phyloP scores from a whole-genome alignment of 2,113 vertebrate species.

The Hypanus sabinus region DNA sequence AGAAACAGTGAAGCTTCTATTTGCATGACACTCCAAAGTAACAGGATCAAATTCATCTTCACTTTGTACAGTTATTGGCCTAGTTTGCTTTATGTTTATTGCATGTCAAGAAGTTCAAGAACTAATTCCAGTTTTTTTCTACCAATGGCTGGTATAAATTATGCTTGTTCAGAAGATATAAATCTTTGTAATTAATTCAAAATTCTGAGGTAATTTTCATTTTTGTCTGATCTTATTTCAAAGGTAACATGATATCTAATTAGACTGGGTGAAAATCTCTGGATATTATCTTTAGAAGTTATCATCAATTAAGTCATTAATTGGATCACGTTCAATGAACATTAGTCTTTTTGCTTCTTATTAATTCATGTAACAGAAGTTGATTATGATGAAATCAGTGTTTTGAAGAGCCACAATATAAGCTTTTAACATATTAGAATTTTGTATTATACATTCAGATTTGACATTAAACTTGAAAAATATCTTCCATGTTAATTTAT shows the following conservation, averaged over 20 bases:
- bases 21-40: neutral
- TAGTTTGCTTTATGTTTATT: neutral
- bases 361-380: neutral
- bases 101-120: neutral
- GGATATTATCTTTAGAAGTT: neutral
- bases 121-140: neutral
- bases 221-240: constrained; percentile 12
- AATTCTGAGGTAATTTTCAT: constrained; percentile 22
- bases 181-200: constrained; percentile 6
- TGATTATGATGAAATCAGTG: constrained; percentile 8
- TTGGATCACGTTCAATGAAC: neutral
- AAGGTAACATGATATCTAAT: neutral
- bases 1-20: neutral
- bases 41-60: neutral
- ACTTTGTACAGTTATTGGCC: neutral
- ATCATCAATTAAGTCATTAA: constrained; percentile 5
- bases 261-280: neutral
- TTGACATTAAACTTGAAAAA: neutral
- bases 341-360: constrained; percentile 20
- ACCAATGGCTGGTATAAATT: neutral
- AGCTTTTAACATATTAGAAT: neutral
- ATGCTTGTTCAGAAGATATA: neutral
- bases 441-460: neutral
- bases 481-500: neutral
- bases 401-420: neutral